phyloP scores from a whole-genome alignment of 2,113 vertebrate genomes.

The Hippocampus barbouri region DNA sequence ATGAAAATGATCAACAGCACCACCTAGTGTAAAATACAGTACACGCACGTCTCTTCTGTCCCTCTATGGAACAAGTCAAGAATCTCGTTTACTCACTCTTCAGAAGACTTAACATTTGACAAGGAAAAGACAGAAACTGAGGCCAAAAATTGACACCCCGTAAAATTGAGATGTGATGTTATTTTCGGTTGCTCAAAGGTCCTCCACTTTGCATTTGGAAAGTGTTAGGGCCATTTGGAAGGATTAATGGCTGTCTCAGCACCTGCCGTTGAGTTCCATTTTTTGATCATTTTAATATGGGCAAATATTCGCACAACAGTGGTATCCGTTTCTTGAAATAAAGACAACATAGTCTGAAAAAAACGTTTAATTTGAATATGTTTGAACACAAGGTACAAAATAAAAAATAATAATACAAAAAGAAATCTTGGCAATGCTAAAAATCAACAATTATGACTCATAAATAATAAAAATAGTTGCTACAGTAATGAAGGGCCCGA shows the following conservation, averaged over 20 bases:
- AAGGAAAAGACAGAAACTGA: no score
- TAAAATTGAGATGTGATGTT: not conserved
- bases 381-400: conserved; percentile 24
- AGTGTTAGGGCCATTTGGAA: not conserved
- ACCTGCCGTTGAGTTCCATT: not conserved
- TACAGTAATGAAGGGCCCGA: conserved; percentile 53
- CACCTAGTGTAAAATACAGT: conserved; percentile 46
- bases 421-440: conserved; percentile 47
- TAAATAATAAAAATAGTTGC: conserved; percentile 70
- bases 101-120: no score
- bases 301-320: not conserved
- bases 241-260: not conserved
- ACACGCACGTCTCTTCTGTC: no score
- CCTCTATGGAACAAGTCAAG: no score
- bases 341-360: not conserved
- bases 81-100: no score
- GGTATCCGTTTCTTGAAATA: not conserved
- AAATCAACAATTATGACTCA: conserved; percentile 51
- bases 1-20: conserved; percentile 10
- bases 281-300: not conserved
- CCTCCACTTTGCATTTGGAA: not conserved
- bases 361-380: not conserved
- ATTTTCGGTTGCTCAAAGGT: not conserved
- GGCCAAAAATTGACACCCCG: not conserved
- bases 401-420: conserved; percentile 48